Evolutionary conservation across 2,797 vertebrate genomes (phyloP).

Genomic region (Molossus molossus): DNA sequence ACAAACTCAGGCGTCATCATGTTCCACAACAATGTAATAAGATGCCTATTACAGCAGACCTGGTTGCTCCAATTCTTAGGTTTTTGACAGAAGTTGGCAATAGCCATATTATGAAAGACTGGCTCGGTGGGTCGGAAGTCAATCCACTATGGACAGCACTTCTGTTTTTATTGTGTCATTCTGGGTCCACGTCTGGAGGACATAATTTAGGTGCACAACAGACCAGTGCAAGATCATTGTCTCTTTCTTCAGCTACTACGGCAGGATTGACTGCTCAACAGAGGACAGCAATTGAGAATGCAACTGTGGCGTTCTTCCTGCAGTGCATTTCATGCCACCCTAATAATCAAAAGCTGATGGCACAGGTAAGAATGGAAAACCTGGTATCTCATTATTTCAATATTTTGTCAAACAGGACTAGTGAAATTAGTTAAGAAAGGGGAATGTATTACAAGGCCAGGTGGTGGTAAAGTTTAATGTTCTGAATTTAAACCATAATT

Average conservation of each 20-base stretch:
- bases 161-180: slow-evolving; percentile 98
- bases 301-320: slow-evolving; percentile 98
- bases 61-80: slow-evolving; percentile 96
- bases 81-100: slow-evolving; percentile 99
- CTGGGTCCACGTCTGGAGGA: slow-evolving; percentile 93
- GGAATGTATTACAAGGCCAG: background rate
- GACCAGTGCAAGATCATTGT: slow-evolving; percentile 91
- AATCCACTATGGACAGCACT: slow-evolving; percentile 98
- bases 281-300: slow-evolving; percentile 98
- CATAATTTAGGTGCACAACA: slow-evolving; percentile 89
- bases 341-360: slow-evolving; percentile 99
- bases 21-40: slow-evolving; percentile 91
- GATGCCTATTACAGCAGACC: slow-evolving; percentile 94
- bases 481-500: slow-evolving; percentile 42
- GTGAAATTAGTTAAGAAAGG: background rate
- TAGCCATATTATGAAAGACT: slow-evolving; percentile 99
- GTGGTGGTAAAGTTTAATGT: background rate
- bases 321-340: slow-evolving; percentile 99
- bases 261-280: slow-evolving; percentile 97
- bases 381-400: background rate
- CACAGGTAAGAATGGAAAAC: slow-evolving; percentile 92
- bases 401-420: background rate
- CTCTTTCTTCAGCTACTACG: slow-evolving; percentile 91
- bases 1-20: slow-evolving; percentile 93
- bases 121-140: slow-evolving; percentile 98